A percentile compares a stretch with the other conserved stretches of the same genome.
Evolutionary conservation across 2,888 invertebrate species (phyloP).

Genomic region (Synergus gifuensis): DNA sequence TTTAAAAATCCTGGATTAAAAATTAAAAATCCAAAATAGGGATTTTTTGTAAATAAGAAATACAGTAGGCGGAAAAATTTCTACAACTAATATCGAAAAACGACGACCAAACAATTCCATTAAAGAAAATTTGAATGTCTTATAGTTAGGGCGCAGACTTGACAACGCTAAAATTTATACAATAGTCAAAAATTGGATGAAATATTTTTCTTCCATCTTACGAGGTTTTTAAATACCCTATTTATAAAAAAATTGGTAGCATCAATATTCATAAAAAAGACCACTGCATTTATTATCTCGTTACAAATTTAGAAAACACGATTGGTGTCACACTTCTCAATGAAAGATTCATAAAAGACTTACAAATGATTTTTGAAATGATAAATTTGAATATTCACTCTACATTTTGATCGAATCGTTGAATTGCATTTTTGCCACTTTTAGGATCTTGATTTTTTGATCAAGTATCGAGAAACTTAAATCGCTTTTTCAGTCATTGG

Average conservation of each 20-base stretch:
- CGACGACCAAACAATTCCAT: too few species aligned
- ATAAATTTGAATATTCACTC: not conserved
- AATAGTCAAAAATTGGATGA: not conserved
- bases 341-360: not conserved
- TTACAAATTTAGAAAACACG: constrained; percentile 15
- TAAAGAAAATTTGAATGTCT: too few species aligned
- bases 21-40: too few species aligned
- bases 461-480: not conserved
- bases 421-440: not conserved
- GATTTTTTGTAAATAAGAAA: too few species aligned
- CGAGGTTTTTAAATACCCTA: constrained; percentile 23
- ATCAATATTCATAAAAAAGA: constrained; percentile 1
- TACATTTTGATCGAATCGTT: not conserved
- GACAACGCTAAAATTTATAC: too few species aligned
- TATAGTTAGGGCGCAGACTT: too few species aligned
- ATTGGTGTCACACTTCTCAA: constrained; percentile 18
- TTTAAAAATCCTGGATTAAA: too few species aligned
- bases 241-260: not conserved
- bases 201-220: constrained; percentile 16
- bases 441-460: not conserved
- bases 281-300: constrained; percentile 5
- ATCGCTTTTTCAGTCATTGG: constrained; percentile 15
- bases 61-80: too few species aligned
- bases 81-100: too few species aligned
- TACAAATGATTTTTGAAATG: constrained; percentile 4